phyloP scores from a whole-genome alignment of 2,888 invertebrate genomes.

The Bhutanitis thaidina region DNA sequence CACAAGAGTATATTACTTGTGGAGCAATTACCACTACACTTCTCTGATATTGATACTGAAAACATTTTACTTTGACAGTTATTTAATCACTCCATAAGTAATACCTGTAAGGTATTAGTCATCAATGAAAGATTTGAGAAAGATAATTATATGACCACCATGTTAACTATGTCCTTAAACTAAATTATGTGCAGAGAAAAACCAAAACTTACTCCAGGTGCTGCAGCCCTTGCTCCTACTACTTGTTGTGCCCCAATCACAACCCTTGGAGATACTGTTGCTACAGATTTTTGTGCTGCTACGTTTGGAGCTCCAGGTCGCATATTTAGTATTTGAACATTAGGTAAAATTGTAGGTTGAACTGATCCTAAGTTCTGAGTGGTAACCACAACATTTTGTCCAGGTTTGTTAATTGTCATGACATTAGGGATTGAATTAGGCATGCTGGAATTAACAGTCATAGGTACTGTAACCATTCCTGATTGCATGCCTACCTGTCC shows the following conservation, averaged over 20 bases:
- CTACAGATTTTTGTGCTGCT: conserved; percentile 87
- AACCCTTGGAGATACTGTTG: conserved; percentile 88
- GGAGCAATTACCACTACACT: background rate
- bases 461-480: conserved; percentile 82
- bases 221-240: conserved; percentile 89
- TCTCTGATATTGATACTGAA: too few relatives aligned
- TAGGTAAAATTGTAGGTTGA: conserved; percentile 83
- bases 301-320: conserved; percentile 85
- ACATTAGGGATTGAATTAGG: conserved; percentile 81
- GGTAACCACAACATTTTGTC: conserved; percentile 74
- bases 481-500: conserved; percentile 69
- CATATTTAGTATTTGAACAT: conserved; percentile 93
- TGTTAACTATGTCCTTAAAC: too few relatives aligned
- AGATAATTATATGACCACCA: background rate
- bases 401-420: conserved; percentile 82
- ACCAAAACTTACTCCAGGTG: conserved; percentile 84
- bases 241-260: conserved; percentile 91
- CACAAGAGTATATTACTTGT: background rate
- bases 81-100: conserved; percentile 10
- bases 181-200: background rate
- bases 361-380: conserved; percentile 81
- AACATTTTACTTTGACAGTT: too few relatives aligned
- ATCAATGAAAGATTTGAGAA: background rate
- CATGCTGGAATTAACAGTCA: conserved; percentile 81
- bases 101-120: background rate